phyloP scores from a whole-genome alignment of 2,113 vertebrate species.

The Catharus fuscescens region DNA sequence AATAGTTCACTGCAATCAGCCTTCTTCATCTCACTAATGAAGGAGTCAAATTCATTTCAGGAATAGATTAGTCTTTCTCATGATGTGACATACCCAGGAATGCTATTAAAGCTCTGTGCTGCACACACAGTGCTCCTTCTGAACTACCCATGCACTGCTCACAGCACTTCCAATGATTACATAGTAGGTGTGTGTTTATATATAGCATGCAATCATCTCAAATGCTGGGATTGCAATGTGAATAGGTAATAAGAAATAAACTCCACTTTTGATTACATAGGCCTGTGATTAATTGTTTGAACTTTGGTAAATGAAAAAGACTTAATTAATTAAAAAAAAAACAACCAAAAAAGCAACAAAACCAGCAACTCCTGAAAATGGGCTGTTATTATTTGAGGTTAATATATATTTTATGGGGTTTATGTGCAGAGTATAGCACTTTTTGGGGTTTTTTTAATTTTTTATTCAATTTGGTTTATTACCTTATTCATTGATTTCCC shows the following conservation, averaged over 20 bases:
- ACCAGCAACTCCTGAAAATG: background rate
- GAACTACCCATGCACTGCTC: background rate
- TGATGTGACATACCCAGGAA: background rate
- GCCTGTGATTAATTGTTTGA: constrained; percentile 65
- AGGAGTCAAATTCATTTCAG: constrained; percentile 31
- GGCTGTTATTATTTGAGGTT: background rate
- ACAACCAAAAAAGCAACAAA: background rate
- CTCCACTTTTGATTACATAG: constrained; percentile 42
- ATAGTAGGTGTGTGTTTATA: constrained; percentile 25
- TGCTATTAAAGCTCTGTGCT: constrained; percentile 11
- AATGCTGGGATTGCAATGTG: constrained; percentile 50
- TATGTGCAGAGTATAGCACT: background rate
- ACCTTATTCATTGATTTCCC: constrained; percentile 57
- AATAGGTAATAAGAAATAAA: constrained; percentile 57
- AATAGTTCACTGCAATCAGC: constrained; percentile 26
- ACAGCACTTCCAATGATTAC: constrained; percentile 12
- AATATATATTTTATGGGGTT: background rate
- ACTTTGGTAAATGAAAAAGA: constrained; percentile 27
- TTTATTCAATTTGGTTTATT: constrained; percentile 34
- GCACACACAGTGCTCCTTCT: background rate
- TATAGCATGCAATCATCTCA: constrained; percentile 63
- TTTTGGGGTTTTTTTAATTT: background rate
- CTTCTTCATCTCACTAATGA: constrained; percentile 58
- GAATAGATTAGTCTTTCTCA: background rate
- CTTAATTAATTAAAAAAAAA: background rate